A percentile compares a stretch with the other conserved stretches of the same genome.
phyloP scores from a whole-genome alignment of 2,113 vertebrate species.

The Xiphophorus hellerii region DNA sequence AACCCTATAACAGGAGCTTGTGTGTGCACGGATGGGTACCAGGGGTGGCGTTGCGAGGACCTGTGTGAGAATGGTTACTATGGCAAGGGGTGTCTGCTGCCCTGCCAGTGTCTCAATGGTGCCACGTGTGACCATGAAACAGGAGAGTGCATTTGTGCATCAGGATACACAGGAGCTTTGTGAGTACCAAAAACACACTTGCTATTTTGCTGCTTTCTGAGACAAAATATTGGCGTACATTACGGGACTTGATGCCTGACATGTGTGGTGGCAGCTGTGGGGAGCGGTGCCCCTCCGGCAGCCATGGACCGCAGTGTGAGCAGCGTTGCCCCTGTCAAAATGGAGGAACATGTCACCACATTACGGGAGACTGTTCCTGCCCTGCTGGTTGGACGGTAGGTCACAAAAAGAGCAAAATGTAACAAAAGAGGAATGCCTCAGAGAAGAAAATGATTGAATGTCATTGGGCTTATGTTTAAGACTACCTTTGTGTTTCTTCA shows the following conservation, averaged over 20 bases:
- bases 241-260: slow-evolving; percentile 24
- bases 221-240: not conserved
- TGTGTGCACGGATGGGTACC: slow-evolving; percentile 93
- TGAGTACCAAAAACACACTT: slow-evolving; percentile 80
- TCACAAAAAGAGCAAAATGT: slow-evolving; percentile 13
- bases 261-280: slow-evolving; percentile 85
- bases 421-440: slow-evolving; percentile 10
- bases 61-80: slow-evolving; percentile 89
- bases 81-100: slow-evolving; percentile 92
- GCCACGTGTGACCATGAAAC: slow-evolving; percentile 94
- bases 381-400: slow-evolving; percentile 93
- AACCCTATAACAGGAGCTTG: slow-evolving; percentile 99
- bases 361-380: slow-evolving; percentile 95
- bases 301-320: slow-evolving; percentile 95
- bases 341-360: slow-evolving; percentile 93
- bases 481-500: not conserved
- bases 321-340: slow-evolving; percentile 97
- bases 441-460: slow-evolving; percentile 8
- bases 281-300: slow-evolving; percentile 92
- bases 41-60: slow-evolving; percentile 97
- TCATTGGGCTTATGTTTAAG: not conserved
- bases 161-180: slow-evolving; percentile 94
- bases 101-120: slow-evolving; percentile 93
- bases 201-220: slow-evolving; percentile 11
- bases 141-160: slow-evolving; percentile 94